Conservation (phyloP, 2,797 vertebrate species). For the Cyprinodon diabolis region DNA sequence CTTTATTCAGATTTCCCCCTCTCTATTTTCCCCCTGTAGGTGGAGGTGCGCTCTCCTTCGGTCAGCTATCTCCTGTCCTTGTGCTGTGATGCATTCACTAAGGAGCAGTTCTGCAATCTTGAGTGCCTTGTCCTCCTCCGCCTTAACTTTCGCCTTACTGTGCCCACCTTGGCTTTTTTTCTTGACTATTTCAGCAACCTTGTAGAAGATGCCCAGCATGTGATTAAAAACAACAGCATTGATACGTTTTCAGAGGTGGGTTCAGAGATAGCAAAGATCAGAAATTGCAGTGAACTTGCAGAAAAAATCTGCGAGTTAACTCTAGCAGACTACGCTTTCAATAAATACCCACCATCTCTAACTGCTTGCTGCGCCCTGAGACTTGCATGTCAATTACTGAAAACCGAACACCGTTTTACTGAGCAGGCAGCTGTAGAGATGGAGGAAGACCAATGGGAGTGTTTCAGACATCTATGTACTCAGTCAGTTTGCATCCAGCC, state of each 20-base stretch:
- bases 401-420: conserved; percentile 4
- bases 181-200: conserved; percentile 86
- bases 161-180: conserved; percentile 91
- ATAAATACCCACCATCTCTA: conserved; percentile 86
- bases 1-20: background rate
- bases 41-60: conserved; percentile 88
- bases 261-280: conserved; percentile 4
- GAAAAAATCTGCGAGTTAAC: conserved; percentile 87
- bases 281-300: conserved; percentile 77
- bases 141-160: conserved; percentile 85
- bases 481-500: background rate
- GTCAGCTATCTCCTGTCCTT: conserved; percentile 88
- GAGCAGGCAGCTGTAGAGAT: background rate
- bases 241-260: background rate
- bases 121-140: conserved; percentile 90
- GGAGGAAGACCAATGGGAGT: conserved; percentile 8
- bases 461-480: conserved; percentile 12
- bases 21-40: conserved; percentile 69
- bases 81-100: conserved; percentile 88
- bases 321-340: conserved; percentile 92
- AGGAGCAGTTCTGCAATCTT: conserved; percentile 91
- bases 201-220: conserved; percentile 13
- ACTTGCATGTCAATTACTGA: conserved; percentile 82
- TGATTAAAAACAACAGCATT: background rate
- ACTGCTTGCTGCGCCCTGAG: conserved; percentile 85